Evolutionary conservation across 1,140 invertebrate genomes (phyloP).

Genomic region (Chrysoperla carnea): DNA sequence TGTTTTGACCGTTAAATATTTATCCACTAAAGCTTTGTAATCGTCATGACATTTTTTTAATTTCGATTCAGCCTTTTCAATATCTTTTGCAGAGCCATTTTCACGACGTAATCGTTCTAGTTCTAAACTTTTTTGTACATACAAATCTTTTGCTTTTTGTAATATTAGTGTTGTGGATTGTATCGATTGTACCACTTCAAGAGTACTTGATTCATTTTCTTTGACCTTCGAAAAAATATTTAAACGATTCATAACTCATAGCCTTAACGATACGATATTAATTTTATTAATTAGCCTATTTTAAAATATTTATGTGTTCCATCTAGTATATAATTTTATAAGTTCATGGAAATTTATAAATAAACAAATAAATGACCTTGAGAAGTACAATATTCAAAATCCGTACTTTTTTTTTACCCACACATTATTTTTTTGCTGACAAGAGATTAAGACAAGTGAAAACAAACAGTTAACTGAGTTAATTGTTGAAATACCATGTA

Average conservation of each 20-base stretch:
- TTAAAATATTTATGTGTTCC: too few species aligned
- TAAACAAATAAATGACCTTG: not conserved
- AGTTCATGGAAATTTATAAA: not conserved
- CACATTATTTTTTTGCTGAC: too few species aligned
- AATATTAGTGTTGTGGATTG: constrained; percentile 72
- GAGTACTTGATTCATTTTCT: constrained; percentile 79
- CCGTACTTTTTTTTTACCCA: too few species aligned
- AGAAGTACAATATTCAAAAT: not conserved
- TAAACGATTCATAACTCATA: too few species aligned
- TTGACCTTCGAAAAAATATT: constrained; percentile 45
- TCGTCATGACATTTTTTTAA: constrained; percentile 88
- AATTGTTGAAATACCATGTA: too few species aligned
- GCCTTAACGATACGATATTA: too few species aligned
- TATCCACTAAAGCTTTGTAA: constrained; percentile 73
- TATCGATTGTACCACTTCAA: constrained; percentile 75
- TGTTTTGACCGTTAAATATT: constrained; percentile 71
- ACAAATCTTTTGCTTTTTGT: constrained; percentile 81
- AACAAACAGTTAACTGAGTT: too few species aligned
- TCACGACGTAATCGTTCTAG: constrained; percentile 79
- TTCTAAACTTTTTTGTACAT: constrained; percentile 65
- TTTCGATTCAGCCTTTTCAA: constrained; percentile 85
- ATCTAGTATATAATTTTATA: not conserved
- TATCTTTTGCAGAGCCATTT: constrained; percentile 73
- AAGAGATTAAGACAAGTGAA: too few species aligned
- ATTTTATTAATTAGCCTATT: too few species aligned